Conservation (phyloP, 2,888 invertebrate genomes). For the Ellobium chinense region DNA sequence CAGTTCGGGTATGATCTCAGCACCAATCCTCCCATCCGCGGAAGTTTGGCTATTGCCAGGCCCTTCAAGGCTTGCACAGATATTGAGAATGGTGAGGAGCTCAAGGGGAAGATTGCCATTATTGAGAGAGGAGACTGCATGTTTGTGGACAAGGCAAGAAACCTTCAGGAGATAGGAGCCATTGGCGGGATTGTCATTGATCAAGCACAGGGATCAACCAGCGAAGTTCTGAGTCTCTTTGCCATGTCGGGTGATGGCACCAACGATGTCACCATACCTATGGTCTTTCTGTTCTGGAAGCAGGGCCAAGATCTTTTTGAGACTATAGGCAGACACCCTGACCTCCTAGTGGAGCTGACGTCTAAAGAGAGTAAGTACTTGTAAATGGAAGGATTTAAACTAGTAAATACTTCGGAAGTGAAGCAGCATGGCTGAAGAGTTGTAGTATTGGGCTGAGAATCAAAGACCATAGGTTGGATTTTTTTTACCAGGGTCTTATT, state of each 20-base stretch:
- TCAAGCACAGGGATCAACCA: conserved; percentile 88
- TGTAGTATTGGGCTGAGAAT: no score
- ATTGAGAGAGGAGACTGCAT: conserved; percentile 95
- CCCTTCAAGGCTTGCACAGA: conserved; percentile 85
- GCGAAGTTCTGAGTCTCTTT: conserved; percentile 90
- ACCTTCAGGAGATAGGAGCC: conserved; percentile 90
- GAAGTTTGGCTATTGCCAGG: conserved; percentile 83
- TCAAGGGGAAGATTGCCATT: conserved; percentile 89
- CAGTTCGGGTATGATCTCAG: conserved; percentile 91
- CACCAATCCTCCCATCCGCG: conserved; percentile 80
- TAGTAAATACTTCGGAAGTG: no score
- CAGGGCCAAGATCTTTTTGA: conserved; percentile 87
- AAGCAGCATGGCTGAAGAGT: no score
- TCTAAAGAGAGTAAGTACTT: conserved; percentile 53
- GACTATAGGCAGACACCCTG: conserved; percentile 82
- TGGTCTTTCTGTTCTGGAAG: conserved; percentile 91
- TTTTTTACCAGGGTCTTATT: no score
- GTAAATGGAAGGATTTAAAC: no score
- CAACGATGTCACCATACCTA: conserved; percentile 89
- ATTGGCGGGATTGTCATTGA: conserved; percentile 88
- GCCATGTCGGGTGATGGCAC: conserved; percentile 98
- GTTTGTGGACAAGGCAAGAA: conserved; percentile 95
- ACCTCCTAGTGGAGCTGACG: conserved; percentile 80
- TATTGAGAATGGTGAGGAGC: conserved; percentile 80
- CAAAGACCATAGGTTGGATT: no score